Percentiles rank a stretch among this genome's conserved stretches.
These are phyloP conservation scores for Drosophila rellima DNA, from an alignment of 2,888 invertebrate genomes.

Conservation along the genomic window DNA sequence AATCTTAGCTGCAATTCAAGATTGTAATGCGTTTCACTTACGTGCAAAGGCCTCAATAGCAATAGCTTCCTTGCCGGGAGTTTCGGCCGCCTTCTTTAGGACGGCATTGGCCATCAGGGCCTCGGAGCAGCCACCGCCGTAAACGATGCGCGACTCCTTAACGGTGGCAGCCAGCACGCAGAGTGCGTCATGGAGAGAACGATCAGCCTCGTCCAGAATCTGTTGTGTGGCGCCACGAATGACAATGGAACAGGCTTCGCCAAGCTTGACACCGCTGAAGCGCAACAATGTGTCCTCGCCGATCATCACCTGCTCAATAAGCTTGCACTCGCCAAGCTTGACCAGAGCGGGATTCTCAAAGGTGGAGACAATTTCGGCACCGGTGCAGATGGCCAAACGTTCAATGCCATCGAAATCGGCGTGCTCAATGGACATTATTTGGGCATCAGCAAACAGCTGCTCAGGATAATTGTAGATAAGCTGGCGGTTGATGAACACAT, in stretches of 20 bases:
- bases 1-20: background rate
- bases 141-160: slow-evolving; percentile 95
- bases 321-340: slow-evolving; percentile 96
- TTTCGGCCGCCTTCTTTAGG: slow-evolving; percentile 92
- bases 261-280: slow-evolving; percentile 97
- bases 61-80: slow-evolving; percentile 98
- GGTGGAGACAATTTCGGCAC: slow-evolving; percentile 99
- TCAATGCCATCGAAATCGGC: slow-evolving; percentile 99
- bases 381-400: slow-evolving; percentile 97
- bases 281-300: slow-evolving; percentile 98
- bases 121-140: slow-evolving; percentile 97
- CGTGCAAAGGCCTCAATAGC: slow-evolving; percentile 98
- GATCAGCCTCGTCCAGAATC: slow-evolving; percentile 99
- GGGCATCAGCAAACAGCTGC: slow-evolving; percentile 99
- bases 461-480: slow-evolving; percentile 99
- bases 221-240: slow-evolving; percentile 99
- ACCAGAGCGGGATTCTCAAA: slow-evolving; percentile 97
- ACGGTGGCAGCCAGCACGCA: slow-evolving; percentile 98
- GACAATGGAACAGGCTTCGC: slow-evolving; percentile 98
- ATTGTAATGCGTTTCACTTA: slow-evolving; percentile 56
- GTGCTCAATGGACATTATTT: slow-evolving; percentile 99
- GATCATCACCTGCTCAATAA: slow-evolving; percentile 98
- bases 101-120: slow-evolving; percentile 99
- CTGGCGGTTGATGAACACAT: slow-evolving; percentile 99
- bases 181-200: slow-evolving; percentile 98